Conservation (phyloP, 2,888 invertebrate genomes). For the Parelbella ahira region DNA sequence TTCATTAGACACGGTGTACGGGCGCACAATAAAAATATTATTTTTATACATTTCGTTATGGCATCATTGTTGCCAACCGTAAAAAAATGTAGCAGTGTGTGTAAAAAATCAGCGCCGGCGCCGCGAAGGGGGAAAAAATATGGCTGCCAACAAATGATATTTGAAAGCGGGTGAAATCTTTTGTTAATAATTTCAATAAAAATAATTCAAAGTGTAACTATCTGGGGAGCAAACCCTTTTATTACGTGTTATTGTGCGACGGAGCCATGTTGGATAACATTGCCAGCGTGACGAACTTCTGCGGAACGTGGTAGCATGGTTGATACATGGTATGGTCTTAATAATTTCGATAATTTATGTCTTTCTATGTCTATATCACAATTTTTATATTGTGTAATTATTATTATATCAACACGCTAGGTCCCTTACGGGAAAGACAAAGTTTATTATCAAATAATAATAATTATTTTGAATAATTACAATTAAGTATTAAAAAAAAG, state of each 20-base stretch:
- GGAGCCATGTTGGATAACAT: constrained; percentile 69
- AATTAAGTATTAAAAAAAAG: too few species aligned
- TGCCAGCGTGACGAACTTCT: constrained; percentile 60
- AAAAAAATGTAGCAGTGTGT: constrained; percentile 38
- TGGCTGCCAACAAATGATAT: constrained; percentile 78
- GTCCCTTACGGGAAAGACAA: too few species aligned
- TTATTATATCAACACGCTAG: too few species aligned
- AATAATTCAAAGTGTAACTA: constrained; percentile 66
- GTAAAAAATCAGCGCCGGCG: constrained; percentile 44
- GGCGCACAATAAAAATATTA: constrained; percentile 34
- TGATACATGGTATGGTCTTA: too few species aligned
- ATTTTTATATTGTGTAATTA: too few species aligned
- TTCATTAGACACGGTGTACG: constrained; percentile 44
- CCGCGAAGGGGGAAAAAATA: constrained; percentile 48
- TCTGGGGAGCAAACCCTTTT: constrained; percentile 46
- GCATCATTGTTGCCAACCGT: constrained; percentile 40
- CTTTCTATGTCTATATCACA: too few species aligned
- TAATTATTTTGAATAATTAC: too few species aligned
- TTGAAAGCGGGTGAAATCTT: constrained; percentile 77
- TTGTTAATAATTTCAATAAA: constrained; percentile 76
- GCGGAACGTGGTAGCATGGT: constrained; percentile 18
- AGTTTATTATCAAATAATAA: too few species aligned
- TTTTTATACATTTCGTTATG: constrained; percentile 52
- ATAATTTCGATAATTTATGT: too few species aligned
- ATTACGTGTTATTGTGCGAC: constrained; percentile 28